Evolutionary conservation across 2,113 vertebrate genomes (phyloP).

Genomic region (Psammodynastes pulverulentus): DNA sequence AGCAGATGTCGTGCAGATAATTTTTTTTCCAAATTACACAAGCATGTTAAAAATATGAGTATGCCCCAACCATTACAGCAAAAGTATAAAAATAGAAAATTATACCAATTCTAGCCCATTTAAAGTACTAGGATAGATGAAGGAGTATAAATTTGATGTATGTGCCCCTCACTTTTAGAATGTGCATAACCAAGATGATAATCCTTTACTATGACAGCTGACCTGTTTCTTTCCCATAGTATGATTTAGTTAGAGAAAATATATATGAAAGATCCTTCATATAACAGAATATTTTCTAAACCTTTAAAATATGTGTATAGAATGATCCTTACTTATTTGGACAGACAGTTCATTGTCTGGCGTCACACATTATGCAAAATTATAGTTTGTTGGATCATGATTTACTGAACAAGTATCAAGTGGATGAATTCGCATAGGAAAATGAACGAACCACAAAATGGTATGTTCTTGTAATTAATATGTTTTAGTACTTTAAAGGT

Average conservation of each 20-base stretch:
- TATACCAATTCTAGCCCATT: conserved; percentile 1
- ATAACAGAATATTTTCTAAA: neutral
- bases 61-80: neutral
- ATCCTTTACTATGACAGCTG: conserved; percentile 9
- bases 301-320: neutral
- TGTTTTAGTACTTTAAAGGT: neutral
- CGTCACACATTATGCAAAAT: neutral
- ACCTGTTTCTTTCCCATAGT: conserved; percentile 4
- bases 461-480: neutral
- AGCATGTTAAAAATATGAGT: conserved; percentile 11
- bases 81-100: neutral
- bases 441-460: conserved; percentile 37
- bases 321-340: neutral
- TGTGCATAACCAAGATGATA: neutral
- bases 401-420: neutral
- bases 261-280: neutral
- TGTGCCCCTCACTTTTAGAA: neutral
- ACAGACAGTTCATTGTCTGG: neutral
- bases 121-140: conserved; percentile 5
- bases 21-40: neutral
- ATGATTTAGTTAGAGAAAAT: neutral
- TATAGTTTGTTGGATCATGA: neutral
- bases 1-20: neutral
- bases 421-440: conserved; percentile 20
- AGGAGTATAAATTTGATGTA: neutral